Evolutionary conservation across 2,888 invertebrate species (phyloP).

Genomic region (Ochropleura leucogaster): DNA sequence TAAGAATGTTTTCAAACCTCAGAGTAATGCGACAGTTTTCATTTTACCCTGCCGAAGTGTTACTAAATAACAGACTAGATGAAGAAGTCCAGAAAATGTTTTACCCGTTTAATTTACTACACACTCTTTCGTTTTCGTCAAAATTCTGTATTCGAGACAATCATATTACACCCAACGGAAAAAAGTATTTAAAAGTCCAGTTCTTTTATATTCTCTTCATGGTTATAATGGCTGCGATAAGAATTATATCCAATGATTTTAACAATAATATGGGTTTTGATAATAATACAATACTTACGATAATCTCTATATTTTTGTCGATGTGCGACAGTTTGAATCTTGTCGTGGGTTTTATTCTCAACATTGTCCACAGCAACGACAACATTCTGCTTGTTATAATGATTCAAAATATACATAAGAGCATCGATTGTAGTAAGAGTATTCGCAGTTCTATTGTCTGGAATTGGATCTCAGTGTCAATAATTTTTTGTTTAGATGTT

Average conservation of each 20-base stretch:
- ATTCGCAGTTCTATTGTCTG: conserved; percentile 21
- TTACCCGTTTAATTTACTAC: neutral
- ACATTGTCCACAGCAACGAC: conserved; percentile 9
- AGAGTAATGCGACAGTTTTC: neutral
- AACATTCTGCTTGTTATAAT: conserved; percentile 24
- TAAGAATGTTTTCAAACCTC: neutral
- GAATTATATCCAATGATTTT: neutral
- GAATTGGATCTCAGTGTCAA: conserved; percentile 41
- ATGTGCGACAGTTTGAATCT: neutral
- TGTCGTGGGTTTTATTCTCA: neutral
- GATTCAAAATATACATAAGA: conserved; percentile 22
- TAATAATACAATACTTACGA: neutral
- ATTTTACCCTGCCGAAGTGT: neutral
- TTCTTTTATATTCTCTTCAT: neutral
- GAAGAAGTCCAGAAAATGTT: conserved; percentile 9
- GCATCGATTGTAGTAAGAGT: conserved; percentile 4
- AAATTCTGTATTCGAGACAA: conserved; percentile 26
- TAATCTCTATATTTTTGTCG: neutral
- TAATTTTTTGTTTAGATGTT: neutral
- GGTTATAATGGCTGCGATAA: neutral
- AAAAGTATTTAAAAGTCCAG: neutral
- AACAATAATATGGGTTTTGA: neutral
- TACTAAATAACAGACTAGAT: neutral
- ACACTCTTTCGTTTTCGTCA: too few species aligned
- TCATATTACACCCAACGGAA: conserved; percentile 42